Percentiles rank a stretch among this genome's conserved stretches.
Conservation (phyloP, 2,888 invertebrate species). For the Pristionchus arcanus region DNA sequence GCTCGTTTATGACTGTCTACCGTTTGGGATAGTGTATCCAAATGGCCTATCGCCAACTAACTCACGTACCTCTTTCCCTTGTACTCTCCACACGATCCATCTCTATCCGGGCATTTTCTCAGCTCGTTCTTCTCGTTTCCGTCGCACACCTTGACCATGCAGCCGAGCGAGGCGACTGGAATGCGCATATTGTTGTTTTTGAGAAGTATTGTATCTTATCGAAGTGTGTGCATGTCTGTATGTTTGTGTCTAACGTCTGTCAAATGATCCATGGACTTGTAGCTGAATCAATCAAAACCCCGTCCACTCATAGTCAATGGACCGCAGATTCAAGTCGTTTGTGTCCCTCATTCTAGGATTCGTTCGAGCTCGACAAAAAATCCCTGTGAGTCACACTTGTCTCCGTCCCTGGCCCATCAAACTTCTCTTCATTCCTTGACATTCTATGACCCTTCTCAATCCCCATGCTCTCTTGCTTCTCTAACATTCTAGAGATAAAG, state of each 20-base stretch:
- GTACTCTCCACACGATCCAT: slow-evolving; percentile 73
- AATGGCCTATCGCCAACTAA: neutral
- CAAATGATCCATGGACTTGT: too few relatives aligned
- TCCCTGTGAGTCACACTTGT: neutral
- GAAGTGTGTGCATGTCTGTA: too few relatives aligned
- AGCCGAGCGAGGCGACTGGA: slow-evolving; percentile 67
- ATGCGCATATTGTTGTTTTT: neutral
- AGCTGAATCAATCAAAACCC: too few relatives aligned
- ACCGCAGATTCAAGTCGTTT: neutral
- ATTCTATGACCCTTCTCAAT: neutral
- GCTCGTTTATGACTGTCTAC: too few relatives aligned
- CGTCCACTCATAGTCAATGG: too few relatives aligned
- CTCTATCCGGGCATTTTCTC: slow-evolving; percentile 70
- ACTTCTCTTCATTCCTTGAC: neutral
- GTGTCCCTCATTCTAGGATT: neutral
- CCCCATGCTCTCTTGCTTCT: neutral
- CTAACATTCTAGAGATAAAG: neutral
- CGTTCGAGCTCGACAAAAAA: neutral
- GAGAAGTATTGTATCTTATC: too few relatives aligned
- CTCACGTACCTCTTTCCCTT: slow-evolving; percentile 73
- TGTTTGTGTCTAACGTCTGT: too few relatives aligned
- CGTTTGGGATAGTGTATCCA: neutral
- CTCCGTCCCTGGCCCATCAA: neutral
- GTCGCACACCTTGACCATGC: slow-evolving; percentile 72
- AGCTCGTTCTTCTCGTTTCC: slow-evolving; percentile 70